Conservation (phyloP, 2,113 vertebrate species). For the Pholis gunnellus region DNA sequence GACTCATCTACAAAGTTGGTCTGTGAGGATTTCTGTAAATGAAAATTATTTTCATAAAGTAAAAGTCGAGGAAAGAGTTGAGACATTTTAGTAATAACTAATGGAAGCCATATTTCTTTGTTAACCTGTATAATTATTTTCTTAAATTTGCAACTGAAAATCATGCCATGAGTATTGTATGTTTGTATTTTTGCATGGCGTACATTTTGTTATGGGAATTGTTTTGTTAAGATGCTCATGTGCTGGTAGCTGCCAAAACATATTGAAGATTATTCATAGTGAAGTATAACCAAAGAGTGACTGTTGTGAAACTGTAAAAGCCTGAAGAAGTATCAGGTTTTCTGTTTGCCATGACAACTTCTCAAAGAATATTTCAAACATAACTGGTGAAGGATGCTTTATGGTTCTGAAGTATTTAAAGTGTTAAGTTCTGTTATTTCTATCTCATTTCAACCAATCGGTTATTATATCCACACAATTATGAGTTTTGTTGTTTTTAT, state of each 20-base stretch:
- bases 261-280: not conserved
- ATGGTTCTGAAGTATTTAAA: too few relatives aligned
- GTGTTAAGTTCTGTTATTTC: too few relatives aligned
- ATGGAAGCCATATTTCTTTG: not conserved
- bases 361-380: too few relatives aligned
- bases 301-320: not conserved
- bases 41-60: not conserved
- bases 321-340: not conserved
- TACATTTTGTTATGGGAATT: not conserved
- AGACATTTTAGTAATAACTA: not conserved
- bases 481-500: not conserved
- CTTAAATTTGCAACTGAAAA: not conserved
- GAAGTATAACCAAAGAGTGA: not conserved
- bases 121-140: not conserved
- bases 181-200: not conserved
- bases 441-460: too few relatives aligned
- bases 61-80: not conserved
- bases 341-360: too few relatives aligned
- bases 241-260: not conserved
- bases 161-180: not conserved
- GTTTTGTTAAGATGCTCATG: not conserved
- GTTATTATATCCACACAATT: too few relatives aligned
- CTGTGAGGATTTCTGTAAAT: not conserved
- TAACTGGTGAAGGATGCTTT: too few relatives aligned
- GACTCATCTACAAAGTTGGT: not conserved